Evolutionary conservation across 2,888 invertebrate genomes (phyloP), one percentile per base, ranked within the genome.

Genomic region (Plebejus anna): DNA sequence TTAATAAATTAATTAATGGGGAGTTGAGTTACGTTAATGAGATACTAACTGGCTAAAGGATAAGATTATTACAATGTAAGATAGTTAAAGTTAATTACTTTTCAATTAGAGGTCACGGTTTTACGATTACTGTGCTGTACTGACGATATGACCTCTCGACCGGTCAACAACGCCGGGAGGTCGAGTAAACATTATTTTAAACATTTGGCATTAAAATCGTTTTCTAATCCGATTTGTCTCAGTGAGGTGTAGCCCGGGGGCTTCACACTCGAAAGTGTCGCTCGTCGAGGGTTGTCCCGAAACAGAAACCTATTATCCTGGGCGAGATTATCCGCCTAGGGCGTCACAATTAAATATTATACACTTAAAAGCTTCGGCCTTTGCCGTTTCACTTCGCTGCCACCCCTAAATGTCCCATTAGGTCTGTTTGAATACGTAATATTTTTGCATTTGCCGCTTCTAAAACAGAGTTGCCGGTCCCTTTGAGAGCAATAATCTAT

Each of bases 311-410:
- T 94, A 94, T 94, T 94, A 94, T 94, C 94, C 90, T 90, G 89
- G 94, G 94, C 89, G 94, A 93, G 94, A 94, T 94, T 94, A 94
- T 94, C 88, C 94, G 94, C 94, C 94, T 91, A 92, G 93, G 94
- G 94, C 94, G 92, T 93, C 89, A 94, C 94, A 94, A 94, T 94
- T 94, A 94, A 94, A 94, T 94, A 94, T 94, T 94, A 94, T 94
- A 94, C 94, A 94, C 92, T 94, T 94, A 94, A 94, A 94, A 94
- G 94, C 94, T 92, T 92, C 94, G 94, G 91, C 92, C 92, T 94
- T 94, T 93, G 92, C 93, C 91, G 91, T 94, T 94, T 94, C 92
- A 92, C 92, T 91, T 90, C 89, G 90, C 90, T 93, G 92, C 90
- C 94, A 93, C 92, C 94, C 94, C 92, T 94, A 94, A 94, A 94